Evolutionary conservation across 2,113 vertebrate genomes (phyloP).

Genomic region (Thermophis baileyi): DNA sequence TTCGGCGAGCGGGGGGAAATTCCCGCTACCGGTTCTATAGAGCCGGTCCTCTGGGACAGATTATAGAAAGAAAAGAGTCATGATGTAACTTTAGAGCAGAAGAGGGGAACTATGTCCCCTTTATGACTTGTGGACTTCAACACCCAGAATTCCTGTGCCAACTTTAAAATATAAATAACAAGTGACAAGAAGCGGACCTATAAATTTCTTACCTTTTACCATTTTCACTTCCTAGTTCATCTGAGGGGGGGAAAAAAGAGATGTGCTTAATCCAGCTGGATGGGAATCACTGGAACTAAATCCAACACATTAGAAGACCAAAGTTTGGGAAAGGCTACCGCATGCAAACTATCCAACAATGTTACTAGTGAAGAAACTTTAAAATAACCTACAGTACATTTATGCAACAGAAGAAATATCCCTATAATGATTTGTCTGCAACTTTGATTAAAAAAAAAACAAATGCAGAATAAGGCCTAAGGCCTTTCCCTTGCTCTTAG

Average conservation of each 20-base stretch:
- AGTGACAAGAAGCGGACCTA: not conserved
- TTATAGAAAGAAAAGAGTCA: not conserved
- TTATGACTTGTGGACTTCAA: not conserved
- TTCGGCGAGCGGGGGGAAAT: no score
- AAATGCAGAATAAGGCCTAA: not conserved
- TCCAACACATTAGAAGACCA: not conserved
- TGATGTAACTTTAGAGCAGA: not conserved
- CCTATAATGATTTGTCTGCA: not conserved
- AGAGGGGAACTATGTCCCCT: not conserved
- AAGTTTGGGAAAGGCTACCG: not conserved
- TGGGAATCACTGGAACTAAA: not conserved
- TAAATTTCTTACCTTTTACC: slow-evolving; percentile 72
- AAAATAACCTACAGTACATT: not conserved
- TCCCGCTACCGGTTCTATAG: no score
- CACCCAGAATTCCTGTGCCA: not conserved
- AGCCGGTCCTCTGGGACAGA: no score
- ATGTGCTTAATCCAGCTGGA: slow-evolving; percentile 4
- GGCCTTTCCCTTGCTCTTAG: not conserved
- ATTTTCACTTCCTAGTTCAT: slow-evolving; percentile 69
- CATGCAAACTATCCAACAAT: not conserved
- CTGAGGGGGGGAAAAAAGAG: slow-evolving; percentile 60
- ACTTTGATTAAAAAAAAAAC: not conserved
- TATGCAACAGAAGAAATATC: not conserved
- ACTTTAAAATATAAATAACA: not conserved
- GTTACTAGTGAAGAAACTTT: not conserved